Conservation (phyloP, 2,797 vertebrate genomes). For the Darevskia mixta region DNA sequence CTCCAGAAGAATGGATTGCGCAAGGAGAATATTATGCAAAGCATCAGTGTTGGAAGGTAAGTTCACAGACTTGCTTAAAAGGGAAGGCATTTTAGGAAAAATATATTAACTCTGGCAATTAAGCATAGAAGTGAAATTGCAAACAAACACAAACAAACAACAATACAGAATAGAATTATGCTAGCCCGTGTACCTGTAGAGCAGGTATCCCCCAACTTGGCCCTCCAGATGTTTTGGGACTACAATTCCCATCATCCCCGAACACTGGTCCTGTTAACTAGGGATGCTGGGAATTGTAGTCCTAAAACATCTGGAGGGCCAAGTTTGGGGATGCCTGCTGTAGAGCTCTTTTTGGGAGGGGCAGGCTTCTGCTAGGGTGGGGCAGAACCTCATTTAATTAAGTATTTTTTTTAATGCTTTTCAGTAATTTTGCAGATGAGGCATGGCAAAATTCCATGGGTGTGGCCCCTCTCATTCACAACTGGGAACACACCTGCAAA, state of each 20-base stretch:
- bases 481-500: not conserved
- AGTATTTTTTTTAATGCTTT: not conserved
- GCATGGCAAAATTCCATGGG: not conserved
- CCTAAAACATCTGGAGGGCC: too few relatives aligned
- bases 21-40: slow-evolving; percentile 85
- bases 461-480: too few relatives aligned
- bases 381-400: too few relatives aligned
- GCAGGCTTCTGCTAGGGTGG: too few relatives aligned
- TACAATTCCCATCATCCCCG: too few relatives aligned
- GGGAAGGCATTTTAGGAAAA: not conserved
- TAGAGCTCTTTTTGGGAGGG: not conserved
- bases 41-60: slow-evolving; percentile 86
- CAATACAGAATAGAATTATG: not conserved
- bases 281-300: too few relatives aligned
- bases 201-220: too few relatives aligned
- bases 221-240: too few relatives aligned
- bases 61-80: slow-evolving; percentile 37
- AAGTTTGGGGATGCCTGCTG: too few relatives aligned
- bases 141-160: too few relatives aligned
- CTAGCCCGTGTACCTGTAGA: not conserved
- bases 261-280: too few relatives aligned
- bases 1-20: slow-evolving; percentile 81
- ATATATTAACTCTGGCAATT: not conserved
- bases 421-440: not conserved
- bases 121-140: too few relatives aligned